These are phyloP conservation scores for Acridotheres tristis DNA, from an alignment of 2,797 vertebrate species.

Conservation along the genomic window DNA sequence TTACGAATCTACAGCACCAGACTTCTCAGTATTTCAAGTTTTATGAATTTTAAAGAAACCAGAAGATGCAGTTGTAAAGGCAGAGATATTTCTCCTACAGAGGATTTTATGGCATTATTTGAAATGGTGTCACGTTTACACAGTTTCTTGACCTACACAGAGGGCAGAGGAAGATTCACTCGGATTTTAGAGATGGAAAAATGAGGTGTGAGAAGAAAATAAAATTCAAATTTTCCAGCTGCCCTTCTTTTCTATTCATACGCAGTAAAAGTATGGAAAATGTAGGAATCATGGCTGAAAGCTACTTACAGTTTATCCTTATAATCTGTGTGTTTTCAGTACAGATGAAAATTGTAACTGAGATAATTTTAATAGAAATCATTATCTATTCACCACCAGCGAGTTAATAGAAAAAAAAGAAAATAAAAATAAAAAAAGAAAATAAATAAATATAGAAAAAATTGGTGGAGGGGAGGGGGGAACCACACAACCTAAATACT, in stretches of 20 bases:
- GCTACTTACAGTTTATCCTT: neutral
- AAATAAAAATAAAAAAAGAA: too few relatives aligned
- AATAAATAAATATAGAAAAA: neutral
- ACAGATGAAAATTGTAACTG: neutral
- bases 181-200: neutral
- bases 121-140: neutral
- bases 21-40: neutral
- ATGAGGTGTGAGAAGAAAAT: neutral
- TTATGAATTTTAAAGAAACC: neutral
- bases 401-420: neutral
- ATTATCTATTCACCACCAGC: neutral
- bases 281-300: neutral
- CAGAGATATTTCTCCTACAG: neutral
- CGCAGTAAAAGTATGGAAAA: neutral
- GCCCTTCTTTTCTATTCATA: neutral
- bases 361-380: neutral
- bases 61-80: neutral
- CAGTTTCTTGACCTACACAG: constrained; percentile 15
- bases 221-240: neutral
- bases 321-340: neutral
- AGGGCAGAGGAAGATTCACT: neutral
- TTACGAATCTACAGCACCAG: neutral
- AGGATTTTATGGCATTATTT: constrained; percentile 8
- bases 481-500: neutral
- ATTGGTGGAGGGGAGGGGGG: fast-evolving